phyloP scores from a whole-genome alignment of 2,888 invertebrate species.

The Andrena praecox region DNA sequence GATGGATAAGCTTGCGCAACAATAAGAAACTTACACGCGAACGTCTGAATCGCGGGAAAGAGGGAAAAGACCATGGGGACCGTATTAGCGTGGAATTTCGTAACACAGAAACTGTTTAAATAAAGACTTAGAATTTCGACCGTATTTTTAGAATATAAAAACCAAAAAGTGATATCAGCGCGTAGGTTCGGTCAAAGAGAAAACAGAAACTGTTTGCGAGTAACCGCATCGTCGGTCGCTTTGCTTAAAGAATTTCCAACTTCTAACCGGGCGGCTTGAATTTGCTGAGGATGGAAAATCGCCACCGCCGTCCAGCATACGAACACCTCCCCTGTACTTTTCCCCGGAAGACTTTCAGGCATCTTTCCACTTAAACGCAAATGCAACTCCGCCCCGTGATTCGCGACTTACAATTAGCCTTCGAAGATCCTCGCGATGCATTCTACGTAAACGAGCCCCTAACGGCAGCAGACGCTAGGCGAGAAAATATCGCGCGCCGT shows the following conservation, averaged over 20 bases:
- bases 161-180: too few relatives aligned
- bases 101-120: constrained; percentile 10
- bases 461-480: neutral
- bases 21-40: constrained; percentile 33
- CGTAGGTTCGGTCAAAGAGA: too few relatives aligned
- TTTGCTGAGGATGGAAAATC: too few relatives aligned
- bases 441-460: neutral
- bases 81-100: constrained; percentile 32
- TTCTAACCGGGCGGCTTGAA: neutral
- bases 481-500: neutral
- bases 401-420: neutral
- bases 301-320: too few relatives aligned
- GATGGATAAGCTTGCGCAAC: constrained; percentile 16
- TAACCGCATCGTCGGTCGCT: constrained; percentile 24
- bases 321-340: too few relatives aligned
- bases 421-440: neutral
- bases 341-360: too few relatives aligned
- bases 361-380: neutral
- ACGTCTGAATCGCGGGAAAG: neutral
- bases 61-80: constrained; percentile 30
- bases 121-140: too few relatives aligned
- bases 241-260: constrained; percentile 16
- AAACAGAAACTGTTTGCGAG: constrained; percentile 25
- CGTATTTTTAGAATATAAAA: too few relatives aligned
- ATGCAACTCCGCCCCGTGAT: neutral